A percentile compares a stretch with the other conserved stretches of the same genome.
These are phyloP conservation scores for Reticulitermes lucifugus DNA, from an alignment of 2,888 invertebrate species.

Conservation along the genomic window DNA sequence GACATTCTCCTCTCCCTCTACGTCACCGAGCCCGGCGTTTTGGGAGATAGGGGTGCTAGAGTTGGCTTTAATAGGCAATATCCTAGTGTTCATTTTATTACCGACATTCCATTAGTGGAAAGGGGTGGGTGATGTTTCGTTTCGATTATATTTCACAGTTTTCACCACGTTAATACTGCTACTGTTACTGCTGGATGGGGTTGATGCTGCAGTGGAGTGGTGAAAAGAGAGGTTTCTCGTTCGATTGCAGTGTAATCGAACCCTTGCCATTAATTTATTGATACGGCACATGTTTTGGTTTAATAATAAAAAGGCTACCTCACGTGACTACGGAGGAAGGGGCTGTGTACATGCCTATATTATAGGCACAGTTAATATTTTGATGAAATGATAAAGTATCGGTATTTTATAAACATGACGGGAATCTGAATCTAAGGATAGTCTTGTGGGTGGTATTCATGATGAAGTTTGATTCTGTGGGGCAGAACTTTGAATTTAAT, in stretches of 20 bases:
- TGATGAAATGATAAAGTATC: background rate
- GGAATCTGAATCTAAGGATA: background rate
- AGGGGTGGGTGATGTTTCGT: conserved; percentile 7
- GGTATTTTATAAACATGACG: background rate
- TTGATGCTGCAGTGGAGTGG: background rate
- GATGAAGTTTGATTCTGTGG: too few relatives aligned
- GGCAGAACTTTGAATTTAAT: too few relatives aligned
- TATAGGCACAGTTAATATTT: background rate
- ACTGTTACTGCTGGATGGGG: background rate
- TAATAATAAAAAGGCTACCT: background rate
- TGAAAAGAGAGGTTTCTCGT: background rate
- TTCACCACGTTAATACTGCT: conserved; percentile 20
- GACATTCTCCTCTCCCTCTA: conserved; percentile 25
- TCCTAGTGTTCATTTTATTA: conserved; percentile 45
- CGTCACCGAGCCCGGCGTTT: background rate
- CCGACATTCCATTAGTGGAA: conserved; percentile 47
- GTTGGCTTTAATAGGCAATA: conserved; percentile 27
- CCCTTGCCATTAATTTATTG: conserved; percentile 23
- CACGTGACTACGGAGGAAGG: background rate
- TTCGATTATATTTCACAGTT: conserved; percentile 30
- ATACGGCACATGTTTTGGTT: conserved; percentile 22
- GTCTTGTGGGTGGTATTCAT: too few relatives aligned
- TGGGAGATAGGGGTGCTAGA: background rate
- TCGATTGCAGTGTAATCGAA: conserved; percentile 17
- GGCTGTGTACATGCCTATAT: background rate